phyloP scores from a whole-genome alignment of 1,140 invertebrate genomes.

The Leptoteleia sp. region DNA sequence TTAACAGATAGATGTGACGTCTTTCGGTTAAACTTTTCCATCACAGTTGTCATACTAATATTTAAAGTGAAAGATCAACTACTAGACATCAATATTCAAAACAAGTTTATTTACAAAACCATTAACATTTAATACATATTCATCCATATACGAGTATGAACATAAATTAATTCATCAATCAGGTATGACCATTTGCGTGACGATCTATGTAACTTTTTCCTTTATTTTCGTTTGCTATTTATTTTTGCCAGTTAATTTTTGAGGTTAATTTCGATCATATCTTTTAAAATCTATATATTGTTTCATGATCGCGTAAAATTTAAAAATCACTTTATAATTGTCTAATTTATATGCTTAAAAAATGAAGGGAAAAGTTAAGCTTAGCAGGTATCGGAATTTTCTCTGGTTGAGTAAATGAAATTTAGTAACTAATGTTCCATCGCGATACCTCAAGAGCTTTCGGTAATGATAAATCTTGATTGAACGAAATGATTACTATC shows the following conservation, averaged over 20 bases:
- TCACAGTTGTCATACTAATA: conserved; percentile 56
- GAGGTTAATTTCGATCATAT: no score
- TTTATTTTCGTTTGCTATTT: conserved; percentile 22
- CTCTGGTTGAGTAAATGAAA: conserved; percentile 1
- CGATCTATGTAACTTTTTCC: conserved; percentile 13
- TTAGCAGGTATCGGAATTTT: conserved; percentile 19
- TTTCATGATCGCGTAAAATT: no score
- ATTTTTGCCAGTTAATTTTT: no score
- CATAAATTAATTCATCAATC: conserved; percentile 31
- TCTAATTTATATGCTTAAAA: no score
- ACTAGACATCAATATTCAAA: conserved; percentile 15
- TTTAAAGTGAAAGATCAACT: conserved; percentile 54
- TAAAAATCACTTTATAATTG: no score
- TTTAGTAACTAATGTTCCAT: conserved; percentile 14
- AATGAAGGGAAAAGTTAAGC: conserved; percentile 29
- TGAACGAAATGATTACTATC: conserved; percentile 29
- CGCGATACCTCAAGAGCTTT: conserved; percentile 33
- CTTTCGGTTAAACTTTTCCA: conserved; percentile 51
- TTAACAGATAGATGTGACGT: conserved; percentile 50
- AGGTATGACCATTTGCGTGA: conserved; percentile 34
- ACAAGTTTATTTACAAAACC: conserved; percentile 13
- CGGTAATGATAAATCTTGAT: conserved; percentile 29
- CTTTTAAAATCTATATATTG: no score
- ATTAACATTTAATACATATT: conserved; percentile 12
- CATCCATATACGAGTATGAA: conserved; percentile 25